Conservation (phyloP, 2,113 vertebrate genomes). For the Paracanthobrama guichenoti region DNA sequence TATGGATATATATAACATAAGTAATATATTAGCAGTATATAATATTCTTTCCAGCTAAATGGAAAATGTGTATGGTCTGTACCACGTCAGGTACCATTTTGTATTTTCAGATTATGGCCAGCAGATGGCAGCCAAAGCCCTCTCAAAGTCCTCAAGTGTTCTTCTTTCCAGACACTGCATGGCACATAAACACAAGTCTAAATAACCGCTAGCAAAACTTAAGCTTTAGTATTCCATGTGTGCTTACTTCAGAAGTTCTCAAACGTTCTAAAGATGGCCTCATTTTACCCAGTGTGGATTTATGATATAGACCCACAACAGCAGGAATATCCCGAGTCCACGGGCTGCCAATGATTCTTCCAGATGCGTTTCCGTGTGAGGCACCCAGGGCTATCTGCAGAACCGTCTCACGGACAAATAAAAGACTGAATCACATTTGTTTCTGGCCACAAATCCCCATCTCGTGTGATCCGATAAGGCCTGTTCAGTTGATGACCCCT, state of each 20-base stretch:
- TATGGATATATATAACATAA: too few species aligned
- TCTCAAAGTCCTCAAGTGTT: conserved; percentile 35
- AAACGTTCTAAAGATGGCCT: conserved; percentile 27
- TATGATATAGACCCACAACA: conserved; percentile 30
- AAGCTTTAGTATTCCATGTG: not conserved
- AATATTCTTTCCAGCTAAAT: too few species aligned
- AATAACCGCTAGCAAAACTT: conserved; percentile 19
- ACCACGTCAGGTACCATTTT: not conserved
- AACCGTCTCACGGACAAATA: conserved; percentile 34
- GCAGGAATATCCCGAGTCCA: conserved; percentile 41
- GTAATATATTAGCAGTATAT: too few species aligned
- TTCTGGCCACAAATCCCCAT: conserved; percentile 46
- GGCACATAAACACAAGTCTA: conserved; percentile 27
- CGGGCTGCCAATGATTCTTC: conserved; percentile 54
- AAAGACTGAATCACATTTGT: conserved; percentile 40
- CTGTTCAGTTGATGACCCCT: conserved; percentile 21
- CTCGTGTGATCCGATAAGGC: conserved; percentile 29
- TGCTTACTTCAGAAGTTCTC: conserved; percentile 8
- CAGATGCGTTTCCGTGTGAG: conserved; percentile 54
- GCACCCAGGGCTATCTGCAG: conserved; percentile 34
- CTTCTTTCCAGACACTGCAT: not conserved
- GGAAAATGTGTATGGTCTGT: too few species aligned
- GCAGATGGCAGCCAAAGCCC: conserved; percentile 70
- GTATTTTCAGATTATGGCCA: conserved; percentile 56
- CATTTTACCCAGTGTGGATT: not conserved